Conservation (phyloP, 2,113 vertebrate genomes). For the Malaclemys terrapin region DNA sequence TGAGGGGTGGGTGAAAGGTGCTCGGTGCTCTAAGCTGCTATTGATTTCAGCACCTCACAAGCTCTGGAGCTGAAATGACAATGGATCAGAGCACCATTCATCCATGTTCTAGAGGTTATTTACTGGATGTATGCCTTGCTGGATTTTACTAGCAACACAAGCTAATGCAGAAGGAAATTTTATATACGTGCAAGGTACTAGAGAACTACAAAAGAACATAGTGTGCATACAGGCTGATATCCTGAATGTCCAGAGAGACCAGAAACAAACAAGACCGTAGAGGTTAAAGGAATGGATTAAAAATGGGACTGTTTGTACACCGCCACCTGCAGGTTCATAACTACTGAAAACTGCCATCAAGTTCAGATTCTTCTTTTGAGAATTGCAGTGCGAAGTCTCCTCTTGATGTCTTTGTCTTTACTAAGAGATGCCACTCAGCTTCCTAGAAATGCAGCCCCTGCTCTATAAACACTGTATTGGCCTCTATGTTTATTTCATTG, state of each 20-base stretch:
- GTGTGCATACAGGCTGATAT: background rate
- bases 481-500: background rate
- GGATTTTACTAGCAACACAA: background rate
- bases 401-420: background rate
- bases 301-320: background rate
- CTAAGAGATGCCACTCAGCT: background rate
- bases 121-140: background rate
- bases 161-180: background rate
- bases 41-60: background rate
- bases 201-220: background rate
- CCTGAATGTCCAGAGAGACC: accelerated
- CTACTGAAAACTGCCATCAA: background rate
- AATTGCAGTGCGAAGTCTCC: background rate
- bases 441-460: background rate
- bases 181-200: background rate
- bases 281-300: background rate
- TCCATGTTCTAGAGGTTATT: background rate
- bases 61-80: background rate
- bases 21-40: background rate
- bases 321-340: background rate
- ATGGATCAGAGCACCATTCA: background rate
- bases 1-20: background rate
- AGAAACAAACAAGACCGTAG: background rate
- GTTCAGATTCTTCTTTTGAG: background rate
- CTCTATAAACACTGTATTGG: background rate